phyloP scores from a whole-genome alignment of 2,888 invertebrate species.

The Tetranychus piercei region DNA sequence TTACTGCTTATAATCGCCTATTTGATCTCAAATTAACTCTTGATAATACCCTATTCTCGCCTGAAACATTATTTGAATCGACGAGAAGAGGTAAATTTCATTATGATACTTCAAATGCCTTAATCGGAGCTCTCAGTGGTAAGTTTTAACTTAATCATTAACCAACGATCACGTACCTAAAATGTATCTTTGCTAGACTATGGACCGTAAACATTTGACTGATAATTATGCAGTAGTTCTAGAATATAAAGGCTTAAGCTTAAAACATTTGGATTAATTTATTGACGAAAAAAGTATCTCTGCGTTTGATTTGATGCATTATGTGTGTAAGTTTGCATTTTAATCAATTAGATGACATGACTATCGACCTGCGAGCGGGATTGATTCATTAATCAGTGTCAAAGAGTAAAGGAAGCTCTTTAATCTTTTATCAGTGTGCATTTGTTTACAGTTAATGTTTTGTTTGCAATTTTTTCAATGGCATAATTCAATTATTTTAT shows the following conservation, averaged over 20 bases:
- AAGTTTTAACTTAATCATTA: constrained; percentile 27
- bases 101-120: constrained; percentile 49
- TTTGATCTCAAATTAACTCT: constrained; percentile 50
- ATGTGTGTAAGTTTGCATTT: too few species aligned
- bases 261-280: too few species aligned
- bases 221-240: too few species aligned
- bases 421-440: too few species aligned
- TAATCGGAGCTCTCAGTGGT: constrained; percentile 62
- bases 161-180: neutral
- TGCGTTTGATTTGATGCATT: too few species aligned
- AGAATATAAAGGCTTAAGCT: too few species aligned
- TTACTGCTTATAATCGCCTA: constrained; percentile 50
- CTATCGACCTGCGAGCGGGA: too few species aligned
- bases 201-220: too few species aligned
- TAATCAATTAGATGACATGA: too few species aligned
- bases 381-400: too few species aligned
- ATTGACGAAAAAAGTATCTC: too few species aligned
- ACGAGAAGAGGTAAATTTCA: constrained; percentile 22
- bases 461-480: neutral
- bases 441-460: neutral
- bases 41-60: constrained; percentile 52
- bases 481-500: neutral
- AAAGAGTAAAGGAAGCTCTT: too few species aligned
- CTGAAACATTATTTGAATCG: constrained; percentile 52
- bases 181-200: neutral